phyloP scores from a whole-genome alignment of 1,140 invertebrate species.

The Pseudomyrmex flavicornis region DNA sequence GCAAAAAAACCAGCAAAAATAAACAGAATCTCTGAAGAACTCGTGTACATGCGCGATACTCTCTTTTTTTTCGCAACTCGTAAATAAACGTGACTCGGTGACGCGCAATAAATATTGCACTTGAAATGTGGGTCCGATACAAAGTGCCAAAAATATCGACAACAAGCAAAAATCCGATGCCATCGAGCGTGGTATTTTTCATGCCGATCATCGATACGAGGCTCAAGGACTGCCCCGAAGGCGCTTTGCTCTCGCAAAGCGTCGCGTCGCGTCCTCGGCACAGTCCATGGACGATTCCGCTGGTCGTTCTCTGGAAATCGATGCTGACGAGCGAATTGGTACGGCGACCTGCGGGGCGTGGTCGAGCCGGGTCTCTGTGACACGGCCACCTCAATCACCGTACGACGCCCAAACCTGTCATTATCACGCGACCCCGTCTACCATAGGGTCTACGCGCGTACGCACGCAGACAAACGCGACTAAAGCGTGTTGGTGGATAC shows the following conservation, averaged over 20 bases:
- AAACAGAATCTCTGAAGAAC: neutral
- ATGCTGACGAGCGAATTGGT: slow-evolving; percentile 73
- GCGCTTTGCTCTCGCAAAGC: slow-evolving; percentile 16
- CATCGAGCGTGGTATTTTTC: slow-evolving; percentile 32
- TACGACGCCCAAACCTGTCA: slow-evolving; percentile 82
- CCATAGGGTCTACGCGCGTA: slow-evolving; percentile 62
- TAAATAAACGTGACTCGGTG: slow-evolving; percentile 13
- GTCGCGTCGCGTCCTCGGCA: too few relatives aligned
- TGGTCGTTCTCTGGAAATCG: slow-evolving; percentile 66
- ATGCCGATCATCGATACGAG: slow-evolving; percentile 32
- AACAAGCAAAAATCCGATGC: slow-evolving; percentile 38
- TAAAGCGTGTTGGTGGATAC: slow-evolving; percentile 1
- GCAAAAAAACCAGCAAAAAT: neutral
- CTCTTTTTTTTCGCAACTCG: neutral
- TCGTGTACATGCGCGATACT: too few relatives aligned
- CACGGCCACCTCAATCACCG: slow-evolving; percentile 82
- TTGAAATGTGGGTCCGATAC: slow-evolving; percentile 3
- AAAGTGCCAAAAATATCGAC: slow-evolving; percentile 43
- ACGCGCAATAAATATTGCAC: slow-evolving; percentile 8
- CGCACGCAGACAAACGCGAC: slow-evolving; percentile 43
- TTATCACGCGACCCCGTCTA: slow-evolving; percentile 84
- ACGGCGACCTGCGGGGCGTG: slow-evolving; percentile 78
- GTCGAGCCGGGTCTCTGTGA: slow-evolving; percentile 80
- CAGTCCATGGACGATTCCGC: slow-evolving; percentile 20
- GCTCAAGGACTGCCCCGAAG: slow-evolving; percentile 44